phyloP scores from a whole-genome alignment of 2,888 invertebrate genomes.

The Buathra laborator region DNA sequence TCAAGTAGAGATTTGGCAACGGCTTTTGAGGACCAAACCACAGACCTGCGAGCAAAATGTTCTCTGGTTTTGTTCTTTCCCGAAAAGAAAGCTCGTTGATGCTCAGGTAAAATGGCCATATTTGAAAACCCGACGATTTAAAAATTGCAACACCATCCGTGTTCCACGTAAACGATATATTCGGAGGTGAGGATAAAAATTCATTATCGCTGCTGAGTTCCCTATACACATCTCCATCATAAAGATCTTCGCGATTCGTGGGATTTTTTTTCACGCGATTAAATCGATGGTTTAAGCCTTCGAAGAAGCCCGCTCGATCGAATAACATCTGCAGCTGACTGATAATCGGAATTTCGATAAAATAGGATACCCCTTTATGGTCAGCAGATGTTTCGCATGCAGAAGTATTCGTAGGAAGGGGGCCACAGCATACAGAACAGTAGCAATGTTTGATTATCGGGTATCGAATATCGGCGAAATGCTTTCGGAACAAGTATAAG shows the following conservation, averaged over 20 bases:
- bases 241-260: conserved; percentile 33
- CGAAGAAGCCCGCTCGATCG: too few relatives aligned
- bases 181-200: conserved; percentile 15
- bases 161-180: conserved; percentile 44
- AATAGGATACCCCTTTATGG: conserved; percentile 6
- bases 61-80: neutral
- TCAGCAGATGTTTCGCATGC: neutral
- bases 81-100: too few relatives aligned
- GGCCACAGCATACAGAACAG: neutral
- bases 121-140: conserved; percentile 1
- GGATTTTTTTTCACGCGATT: conserved; percentile 7
- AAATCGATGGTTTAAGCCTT: too few relatives aligned
- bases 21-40: conserved; percentile 8
- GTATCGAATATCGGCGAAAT: too few relatives aligned
- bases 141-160: conserved; percentile 39
- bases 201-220: conserved; percentile 13
- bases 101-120: conserved; percentile 21
- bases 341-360: conserved; percentile 35
- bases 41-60: neutral
- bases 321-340: too few relatives aligned
- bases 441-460: neutral
- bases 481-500: too few relatives aligned
- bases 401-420: neutral
- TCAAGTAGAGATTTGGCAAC: neutral
- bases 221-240: conserved; percentile 40